Percentiles rank a stretch among this genome's conserved stretches.
phyloP scores from a whole-genome alignment of 64 coral and sea anemone genomes.

The Astreopora myriophthalma region DNA sequence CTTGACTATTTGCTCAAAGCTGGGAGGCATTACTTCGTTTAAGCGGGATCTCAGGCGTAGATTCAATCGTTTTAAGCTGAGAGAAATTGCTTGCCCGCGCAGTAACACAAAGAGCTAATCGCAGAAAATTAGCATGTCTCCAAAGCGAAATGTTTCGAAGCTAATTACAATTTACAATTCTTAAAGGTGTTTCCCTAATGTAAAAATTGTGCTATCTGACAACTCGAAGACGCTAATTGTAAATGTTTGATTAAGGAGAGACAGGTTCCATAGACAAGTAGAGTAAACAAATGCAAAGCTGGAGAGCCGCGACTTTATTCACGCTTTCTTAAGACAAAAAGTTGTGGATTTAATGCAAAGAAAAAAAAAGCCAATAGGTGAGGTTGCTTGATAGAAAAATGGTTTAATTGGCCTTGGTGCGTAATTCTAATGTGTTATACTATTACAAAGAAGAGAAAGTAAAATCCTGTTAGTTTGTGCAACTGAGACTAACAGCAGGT shows the following conservation, averaged over 20 bases:
- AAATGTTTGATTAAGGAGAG: conserved; percentile 8
- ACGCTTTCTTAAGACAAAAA: neutral
- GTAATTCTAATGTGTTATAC: neutral
- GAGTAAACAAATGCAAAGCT: neutral
- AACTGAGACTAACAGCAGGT: neutral
- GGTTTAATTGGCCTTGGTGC: neutral
- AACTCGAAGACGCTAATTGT: neutral
- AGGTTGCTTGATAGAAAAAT: neutral
- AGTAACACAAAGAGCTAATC: too few relatives aligned
- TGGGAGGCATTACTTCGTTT: too few relatives aligned
- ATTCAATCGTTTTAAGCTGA: too few relatives aligned
- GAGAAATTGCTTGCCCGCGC: too few relatives aligned
- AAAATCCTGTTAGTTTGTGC: neutral
- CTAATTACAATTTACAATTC: neutral
- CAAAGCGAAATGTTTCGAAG: too few relatives aligned
- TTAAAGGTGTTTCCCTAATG: neutral
- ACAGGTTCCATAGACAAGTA: neutral
- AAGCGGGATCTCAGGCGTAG: too few relatives aligned
- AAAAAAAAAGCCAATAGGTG: neutral
- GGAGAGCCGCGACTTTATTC: too few relatives aligned
- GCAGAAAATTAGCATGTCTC: too few relatives aligned
- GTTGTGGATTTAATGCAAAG: neutral
- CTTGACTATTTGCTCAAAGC: too few relatives aligned
- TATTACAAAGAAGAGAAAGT: neutral
- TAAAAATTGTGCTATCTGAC: neutral